A percentile compares a stretch with the other conserved stretches of the same genome.
phyloP scores from a whole-genome alignment of 2,797 vertebrate species.

The Philypnodon macrostomus region DNA sequence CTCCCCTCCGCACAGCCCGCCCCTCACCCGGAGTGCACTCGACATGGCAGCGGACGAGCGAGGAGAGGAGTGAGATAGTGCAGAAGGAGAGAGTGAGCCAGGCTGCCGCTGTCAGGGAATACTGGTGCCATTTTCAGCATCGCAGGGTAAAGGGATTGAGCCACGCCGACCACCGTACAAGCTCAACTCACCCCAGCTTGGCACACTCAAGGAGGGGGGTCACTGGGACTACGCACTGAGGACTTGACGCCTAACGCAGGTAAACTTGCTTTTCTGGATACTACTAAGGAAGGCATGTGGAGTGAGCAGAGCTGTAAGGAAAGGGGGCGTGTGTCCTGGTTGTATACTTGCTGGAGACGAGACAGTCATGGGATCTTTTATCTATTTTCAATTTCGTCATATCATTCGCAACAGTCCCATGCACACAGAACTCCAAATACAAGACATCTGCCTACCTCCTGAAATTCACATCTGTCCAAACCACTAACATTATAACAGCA shows the following conservation, averaged over 20 bases:
- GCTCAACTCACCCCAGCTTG: slow-evolving; percentile 54
- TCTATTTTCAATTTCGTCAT: slow-evolving; percentile 50
- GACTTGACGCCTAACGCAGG: slow-evolving; percentile 64
- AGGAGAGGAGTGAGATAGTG: slow-evolving; percentile 74
- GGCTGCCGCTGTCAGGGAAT: slow-evolving; percentile 75
- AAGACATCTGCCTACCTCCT: slow-evolving; percentile 48
- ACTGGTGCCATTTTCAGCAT: slow-evolving; percentile 79
- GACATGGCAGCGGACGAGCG: slow-evolving; percentile 77
- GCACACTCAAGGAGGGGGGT: slow-evolving; percentile 43
- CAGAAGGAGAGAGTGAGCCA: slow-evolving; percentile 40
- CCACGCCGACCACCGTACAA: slow-evolving; percentile 52
- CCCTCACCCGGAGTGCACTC: slow-evolving; percentile 69
- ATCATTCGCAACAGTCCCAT: slow-evolving; percentile 27
- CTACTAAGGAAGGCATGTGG: slow-evolving; percentile 16
- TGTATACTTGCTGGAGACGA: slow-evolving; percentile 34
- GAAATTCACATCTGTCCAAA: slow-evolving; percentile 59
- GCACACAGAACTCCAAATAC: slow-evolving; percentile 2
- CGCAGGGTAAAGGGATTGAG: slow-evolving; percentile 72
- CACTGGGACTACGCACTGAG: slow-evolving; percentile 47
- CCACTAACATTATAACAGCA: slow-evolving; percentile 18
- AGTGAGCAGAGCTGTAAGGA: slow-evolving; percentile 15
- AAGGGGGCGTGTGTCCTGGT: slow-evolving; percentile 38
- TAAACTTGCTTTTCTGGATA: slow-evolving; percentile 40
- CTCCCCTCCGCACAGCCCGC: slow-evolving; percentile 44
- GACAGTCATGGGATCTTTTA: slow-evolving; percentile 44